Evolutionary conservation across 2,888 invertebrate species (phyloP), one percentile per base, ranked within the genome.

Genomic region (Apotomis capreana): DNA sequence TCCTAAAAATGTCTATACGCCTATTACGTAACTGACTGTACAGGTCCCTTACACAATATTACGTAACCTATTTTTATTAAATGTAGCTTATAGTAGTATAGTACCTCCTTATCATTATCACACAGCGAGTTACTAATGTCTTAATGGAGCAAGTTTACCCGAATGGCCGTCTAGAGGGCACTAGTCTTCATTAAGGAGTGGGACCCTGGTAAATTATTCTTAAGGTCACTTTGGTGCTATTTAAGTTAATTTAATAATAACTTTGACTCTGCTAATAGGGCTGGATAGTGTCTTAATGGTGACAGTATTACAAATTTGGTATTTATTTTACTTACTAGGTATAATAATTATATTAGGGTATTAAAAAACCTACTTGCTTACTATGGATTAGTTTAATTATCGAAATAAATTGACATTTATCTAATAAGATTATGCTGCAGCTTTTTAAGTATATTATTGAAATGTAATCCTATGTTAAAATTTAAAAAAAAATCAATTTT

Each of bases 181-280:
- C 85, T 90, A 88, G 83, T 91, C 90, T 91, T 91, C 91, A 92
- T 92, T 92, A 92, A 83, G 78, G 79, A 81, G 83, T 81, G 87
- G 85, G 86, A 86, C 88, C 81, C 84, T 79, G 83, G 84, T 90
- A 88, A 90, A 91, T 91, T 90, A 92, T 91, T 90, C 91, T 91
- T 91, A 80, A 83, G 92, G 92, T 92, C 92, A 91, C 92, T 91
- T 89, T 79, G 89, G 90, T 85, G 85, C 89, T 88, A 88, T 90
- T 91, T 89, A 85, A 89, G 88, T 87, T 89, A 91, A 91, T 91
- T 92, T 90, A 91, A 91, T 90, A 85, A 85, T 78, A 89, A 91
- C 87, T 90, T 89, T 78, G 83, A 15, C 49, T 37, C 37, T 55
- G 57, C 49, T 71, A 71, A 67, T 71, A 57, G 54, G 54, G 55